These are phyloP conservation scores for Epinephelus malabaricus DNA, from an alignment of 2,797 vertebrate genomes.

Conservation along the genomic window DNA sequence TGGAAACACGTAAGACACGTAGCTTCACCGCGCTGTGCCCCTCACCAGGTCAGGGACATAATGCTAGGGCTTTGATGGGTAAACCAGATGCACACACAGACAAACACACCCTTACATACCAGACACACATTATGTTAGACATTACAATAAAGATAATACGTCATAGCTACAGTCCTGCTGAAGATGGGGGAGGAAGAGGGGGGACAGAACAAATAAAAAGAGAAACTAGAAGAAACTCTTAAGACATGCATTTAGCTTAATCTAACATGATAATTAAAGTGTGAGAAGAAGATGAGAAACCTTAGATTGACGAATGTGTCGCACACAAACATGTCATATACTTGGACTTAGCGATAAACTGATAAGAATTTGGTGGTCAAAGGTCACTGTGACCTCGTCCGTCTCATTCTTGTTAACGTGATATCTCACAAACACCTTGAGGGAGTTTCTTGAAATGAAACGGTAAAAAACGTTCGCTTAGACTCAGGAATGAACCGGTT, in stretches of 20 bases:
- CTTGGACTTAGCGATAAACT: too few species aligned
- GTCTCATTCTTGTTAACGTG: too few species aligned
- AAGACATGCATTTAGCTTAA: background rate
- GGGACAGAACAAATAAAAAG: slow-evolving; percentile 29
- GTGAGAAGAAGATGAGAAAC: too few species aligned
- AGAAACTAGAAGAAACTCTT: slow-evolving; percentile 26
- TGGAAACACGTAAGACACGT: slow-evolving; percentile 60
- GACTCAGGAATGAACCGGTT: too few species aligned
- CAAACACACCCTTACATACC: slow-evolving; percentile 57
- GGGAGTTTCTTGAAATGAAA: too few species aligned
- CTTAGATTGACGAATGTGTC: background rate
- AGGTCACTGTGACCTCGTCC: too few species aligned
- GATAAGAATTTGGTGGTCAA: too few species aligned
- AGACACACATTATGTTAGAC: slow-evolving; percentile 38
- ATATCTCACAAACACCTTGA: too few species aligned
- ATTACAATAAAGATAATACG: slow-evolving; percentile 37
- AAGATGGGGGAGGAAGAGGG: background rate
- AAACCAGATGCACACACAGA: slow-evolving; percentile 75
- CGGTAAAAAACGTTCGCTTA: too few species aligned
- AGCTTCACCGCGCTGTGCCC: slow-evolving; percentile 42
- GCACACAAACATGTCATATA: background rate
- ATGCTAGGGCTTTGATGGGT: slow-evolving; percentile 56
- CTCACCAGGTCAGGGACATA: slow-evolving; percentile 52
- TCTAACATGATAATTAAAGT: background rate
- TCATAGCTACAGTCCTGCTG: background rate